Base-by-base conservation (phyloP, 1,140 invertebrate species). In the Rhyzopertha dominica region DNA sequence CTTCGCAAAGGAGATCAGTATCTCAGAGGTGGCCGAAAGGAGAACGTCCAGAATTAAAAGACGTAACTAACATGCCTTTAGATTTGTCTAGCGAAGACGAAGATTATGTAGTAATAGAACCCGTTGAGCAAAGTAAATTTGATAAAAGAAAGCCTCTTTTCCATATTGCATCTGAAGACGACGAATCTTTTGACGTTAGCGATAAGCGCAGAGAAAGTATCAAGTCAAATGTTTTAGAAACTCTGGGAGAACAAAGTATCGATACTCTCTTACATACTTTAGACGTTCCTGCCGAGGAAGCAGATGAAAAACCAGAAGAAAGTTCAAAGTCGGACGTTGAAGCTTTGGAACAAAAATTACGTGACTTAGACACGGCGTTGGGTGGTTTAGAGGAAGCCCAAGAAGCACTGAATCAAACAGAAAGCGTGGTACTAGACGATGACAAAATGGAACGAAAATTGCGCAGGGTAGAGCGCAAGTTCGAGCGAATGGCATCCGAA, bases 401-500 rank as follows among this genome's bases (percentile, higher is more conserved):
- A 29, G 39, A 39, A 32, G 29, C 17, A 16, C 28, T 44, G n/a
- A n/a, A 17, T 5, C 18, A 19, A 18, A 41, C 14, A 12, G n/a
- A n/a, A n/a, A n/a, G n/a, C n/a, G n/a, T n/a, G n/a, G n/a, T n/a
- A n/a, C n/a, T n/a, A n/a, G n/a, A n/a, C n/a, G 53, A 56, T 28
- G 56, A 58, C 41, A 54, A 53, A 56, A 49, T 47, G 29, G 70
- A 64, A 35, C 60, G 63, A 19, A 69, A 68, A 59, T 53, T 65
- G 20, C 65, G 62, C 52, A 66, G 73, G 44, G 72, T 78, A 29
- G 76, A 78, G 54, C 62, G 71, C 36, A 73, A 74, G 59, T 78
- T 79, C 58, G 74, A 77, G 61, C 65, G 75, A 53, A 70, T 79
- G 66, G 73, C 75, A 44, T 73, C 73, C 8, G 53, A 62, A 46